phyloP scores from a whole-genome alignment of 2,113 vertebrate species.

The Gopherus evgoodei region DNA sequence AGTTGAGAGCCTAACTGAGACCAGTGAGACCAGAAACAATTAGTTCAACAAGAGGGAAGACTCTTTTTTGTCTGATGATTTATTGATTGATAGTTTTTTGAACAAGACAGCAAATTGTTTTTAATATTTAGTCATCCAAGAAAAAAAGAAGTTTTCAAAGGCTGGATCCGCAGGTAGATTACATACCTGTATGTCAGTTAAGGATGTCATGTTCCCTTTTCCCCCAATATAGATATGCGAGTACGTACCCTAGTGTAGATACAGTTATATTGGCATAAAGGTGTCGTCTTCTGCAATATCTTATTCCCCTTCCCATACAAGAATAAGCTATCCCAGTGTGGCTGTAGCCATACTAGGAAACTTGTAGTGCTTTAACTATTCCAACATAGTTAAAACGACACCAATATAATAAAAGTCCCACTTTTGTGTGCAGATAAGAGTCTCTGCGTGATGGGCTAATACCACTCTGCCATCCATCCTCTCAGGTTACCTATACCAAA shows the following conservation, averaged over 20 bases:
- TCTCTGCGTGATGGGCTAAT: background rate
- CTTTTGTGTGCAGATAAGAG: background rate
- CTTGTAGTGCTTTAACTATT: no score
- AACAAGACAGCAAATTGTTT: background rate
- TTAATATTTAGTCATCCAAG: background rate
- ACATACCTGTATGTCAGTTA: background rate
- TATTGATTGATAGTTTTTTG: no score
- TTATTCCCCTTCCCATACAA: no score
- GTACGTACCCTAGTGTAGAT: background rate
- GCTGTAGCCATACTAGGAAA: no score
- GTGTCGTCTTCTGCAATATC: background rate
- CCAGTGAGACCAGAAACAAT: slow-evolving; percentile 16
- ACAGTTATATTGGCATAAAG: background rate
- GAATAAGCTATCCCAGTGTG: no score
- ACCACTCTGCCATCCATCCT: background rate
- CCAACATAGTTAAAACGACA: background rate
- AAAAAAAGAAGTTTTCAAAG: background rate
- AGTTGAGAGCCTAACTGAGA: slow-evolving; percentile 33
- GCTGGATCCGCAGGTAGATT: background rate
- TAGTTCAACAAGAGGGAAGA: background rate
- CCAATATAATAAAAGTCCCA: background rate
- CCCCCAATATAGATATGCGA: background rate
- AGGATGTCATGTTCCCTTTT: background rate
- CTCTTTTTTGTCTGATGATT: background rate
- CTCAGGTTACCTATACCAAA: background rate